Base-by-base conservation (phyloP, 2,797 vertebrate genomes). In the Erethizon dorsatum region DNA sequence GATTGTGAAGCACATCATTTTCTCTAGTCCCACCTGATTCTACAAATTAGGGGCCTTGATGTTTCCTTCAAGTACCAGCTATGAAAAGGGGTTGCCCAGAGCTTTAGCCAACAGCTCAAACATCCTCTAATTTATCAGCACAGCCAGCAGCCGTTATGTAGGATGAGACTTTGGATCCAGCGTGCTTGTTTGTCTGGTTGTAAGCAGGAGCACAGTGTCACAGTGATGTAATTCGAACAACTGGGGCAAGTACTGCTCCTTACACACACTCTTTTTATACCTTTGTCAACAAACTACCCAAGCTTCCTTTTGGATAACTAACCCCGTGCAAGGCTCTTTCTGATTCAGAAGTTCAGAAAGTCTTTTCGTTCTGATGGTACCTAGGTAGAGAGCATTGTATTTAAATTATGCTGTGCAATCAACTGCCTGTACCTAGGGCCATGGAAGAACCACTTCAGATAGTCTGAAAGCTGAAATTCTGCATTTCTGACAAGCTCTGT, bases 201-300 rank as follows among this genome's bases (percentile, higher is more conserved):
- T 57, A 77, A 84, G 33, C 22, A 89, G 75, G 24, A 65, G 37
- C 8, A 26, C 15, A 59, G 15, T 77, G 59, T 56, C 33, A 75
- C 12, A 83, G 26, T 52, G 31, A 50, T 88, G 61, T 94, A 84
- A 85, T 63, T 73, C 92, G 50, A 88, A 73, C 31, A 89, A 73
- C 24, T 7, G 13, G 63, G 37, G 31, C 41, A 84, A 84, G 11
- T 28, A 59, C 26, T 41, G 79, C 57, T 75, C 20, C 26, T 37
- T 24, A 24, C 17, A 13, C 11, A 0, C 11, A 4, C 9, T 94
- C 24, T 33, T 88, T 91, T 37, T 73, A 28, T 41, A 52, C 5
- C 9, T 69, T 47, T 91, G 50, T 57, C 67, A 75, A 26, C 9
- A 31, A 57, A 78, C 20, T 20, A 33, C 26, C 47, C 84, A 45